These are phyloP conservation scores for Hapalemur alaotrensis DNA, from an alignment of 2,797 vertebrate genomes.

Conservation along the genomic window DNA sequence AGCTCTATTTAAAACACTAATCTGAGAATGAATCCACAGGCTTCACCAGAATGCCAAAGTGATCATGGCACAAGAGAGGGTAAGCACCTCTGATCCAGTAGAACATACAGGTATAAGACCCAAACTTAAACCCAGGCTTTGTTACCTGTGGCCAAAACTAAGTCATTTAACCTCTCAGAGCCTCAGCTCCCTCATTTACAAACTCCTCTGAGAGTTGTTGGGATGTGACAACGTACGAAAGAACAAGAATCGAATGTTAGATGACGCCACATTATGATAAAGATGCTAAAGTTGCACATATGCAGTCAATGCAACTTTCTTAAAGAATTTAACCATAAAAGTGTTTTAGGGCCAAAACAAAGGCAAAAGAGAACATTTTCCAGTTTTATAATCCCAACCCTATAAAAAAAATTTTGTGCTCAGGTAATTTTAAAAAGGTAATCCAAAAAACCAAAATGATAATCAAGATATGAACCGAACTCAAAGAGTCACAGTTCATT, in stretches of 20 bases:
- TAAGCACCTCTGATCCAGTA: neutral
- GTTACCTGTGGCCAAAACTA: neutral
- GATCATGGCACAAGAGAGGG: neutral
- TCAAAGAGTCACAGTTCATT: neutral
- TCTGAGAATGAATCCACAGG: neutral
- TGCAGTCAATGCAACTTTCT: neutral
- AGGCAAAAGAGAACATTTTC: neutral
- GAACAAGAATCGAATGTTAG: neutral
- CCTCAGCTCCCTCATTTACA: neutral
- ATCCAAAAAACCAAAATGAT: neutral
- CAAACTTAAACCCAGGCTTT: neutral
- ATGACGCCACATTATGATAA: neutral
- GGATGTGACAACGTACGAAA: neutral
- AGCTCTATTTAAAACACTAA: neutral
- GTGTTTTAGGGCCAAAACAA: conserved; percentile 1
- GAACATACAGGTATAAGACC: neutral
- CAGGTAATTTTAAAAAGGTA: neutral
- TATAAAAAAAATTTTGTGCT: neutral
- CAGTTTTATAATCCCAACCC: neutral
- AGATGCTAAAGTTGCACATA: neutral
- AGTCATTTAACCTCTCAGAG: neutral
- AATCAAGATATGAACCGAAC: accelerated
- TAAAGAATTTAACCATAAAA: neutral
- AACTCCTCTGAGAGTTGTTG: neutral
- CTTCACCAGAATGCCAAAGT: neutral